phyloP scores from a whole-genome alignment of 2,113 vertebrate species.

The Catagonus wagneri region DNA sequence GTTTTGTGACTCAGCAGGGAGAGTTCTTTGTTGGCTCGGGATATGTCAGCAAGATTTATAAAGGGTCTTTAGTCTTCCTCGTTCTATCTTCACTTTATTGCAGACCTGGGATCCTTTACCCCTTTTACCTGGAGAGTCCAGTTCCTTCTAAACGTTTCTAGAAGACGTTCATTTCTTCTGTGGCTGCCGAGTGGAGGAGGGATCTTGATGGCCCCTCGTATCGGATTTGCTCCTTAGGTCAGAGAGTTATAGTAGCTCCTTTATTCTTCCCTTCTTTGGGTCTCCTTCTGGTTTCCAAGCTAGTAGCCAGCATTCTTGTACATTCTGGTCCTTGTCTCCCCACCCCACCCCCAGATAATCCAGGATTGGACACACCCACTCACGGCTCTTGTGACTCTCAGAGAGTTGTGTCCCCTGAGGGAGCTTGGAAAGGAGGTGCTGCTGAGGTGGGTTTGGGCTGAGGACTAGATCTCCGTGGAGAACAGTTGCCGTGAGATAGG shows the following conservation, averaged over 20 bases:
- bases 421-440: background rate
- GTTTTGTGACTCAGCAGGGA: background rate
- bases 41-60: background rate
- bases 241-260: background rate
- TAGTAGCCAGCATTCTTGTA: background rate
- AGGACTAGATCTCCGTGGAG: background rate
- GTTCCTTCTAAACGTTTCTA: background rate
- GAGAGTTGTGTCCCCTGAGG: background rate
- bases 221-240: background rate
- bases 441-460: background rate
- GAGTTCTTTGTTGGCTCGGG: background rate
- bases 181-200: background rate
- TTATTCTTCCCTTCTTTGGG: background rate
- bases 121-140: background rate
- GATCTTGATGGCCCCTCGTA: background rate
- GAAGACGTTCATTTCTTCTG: background rate
- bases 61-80: background rate
- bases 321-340: background rate
- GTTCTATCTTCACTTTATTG: background rate
- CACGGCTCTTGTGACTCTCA: background rate
- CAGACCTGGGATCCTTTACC: background rate
- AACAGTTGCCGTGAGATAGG: background rate
- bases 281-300: background rate
- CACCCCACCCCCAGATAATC: rapidly evolving
- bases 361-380: background rate